phyloP scores from a whole-genome alignment of 2,797 vertebrate genomes.

The Poeciliopsis gracilis region DNA sequence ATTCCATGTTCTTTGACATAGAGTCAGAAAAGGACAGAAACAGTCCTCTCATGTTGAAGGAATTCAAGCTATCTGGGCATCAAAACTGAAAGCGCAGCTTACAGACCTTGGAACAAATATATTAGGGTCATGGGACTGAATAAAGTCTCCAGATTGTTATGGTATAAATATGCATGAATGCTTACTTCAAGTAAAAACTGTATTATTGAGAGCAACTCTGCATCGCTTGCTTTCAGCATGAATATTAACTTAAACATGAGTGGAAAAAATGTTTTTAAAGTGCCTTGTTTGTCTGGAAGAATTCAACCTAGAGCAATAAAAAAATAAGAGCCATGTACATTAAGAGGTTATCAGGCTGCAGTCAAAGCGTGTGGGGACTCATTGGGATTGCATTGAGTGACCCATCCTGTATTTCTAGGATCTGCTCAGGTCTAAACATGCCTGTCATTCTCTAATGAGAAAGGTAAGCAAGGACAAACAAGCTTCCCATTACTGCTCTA shows the following conservation, averaged over 20 bases:
- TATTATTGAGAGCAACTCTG: constrained; percentile 5
- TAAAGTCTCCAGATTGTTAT: constrained; percentile 22
- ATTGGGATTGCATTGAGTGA: constrained; percentile 43
- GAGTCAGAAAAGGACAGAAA: constrained; percentile 6
- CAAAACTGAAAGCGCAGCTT: constrained; percentile 31
- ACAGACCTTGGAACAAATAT: constrained; percentile 30
- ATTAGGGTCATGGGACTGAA: constrained; percentile 17
- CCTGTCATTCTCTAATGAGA: constrained; percentile 53
- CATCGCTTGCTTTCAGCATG: constrained; percentile 12
- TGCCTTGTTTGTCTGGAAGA: background rate
- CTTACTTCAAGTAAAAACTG: constrained; percentile 22
- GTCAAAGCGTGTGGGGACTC: constrained; percentile 30
- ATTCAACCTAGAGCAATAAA: background rate
- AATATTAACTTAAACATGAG: constrained; percentile 15
- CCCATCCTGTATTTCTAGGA: constrained; percentile 53
- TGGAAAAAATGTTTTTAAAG: constrained; percentile 15
- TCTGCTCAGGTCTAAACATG: constrained; percentile 53
- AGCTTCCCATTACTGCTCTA: constrained; percentile 68
- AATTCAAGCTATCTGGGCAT: constrained; percentile 23
- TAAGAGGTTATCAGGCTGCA: constrained; percentile 26
- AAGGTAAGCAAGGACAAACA: constrained; percentile 69
- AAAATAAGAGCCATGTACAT: constrained; percentile 25
- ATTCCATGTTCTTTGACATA: constrained; percentile 1
- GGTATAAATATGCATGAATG: background rate
- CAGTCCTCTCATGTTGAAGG: constrained; percentile 18